A percentile compares a stretch with the other conserved stretches of the same genome.
Conservation (phyloP, 2,888 invertebrate genomes). For the Pogonocherus hispidulus region DNA sequence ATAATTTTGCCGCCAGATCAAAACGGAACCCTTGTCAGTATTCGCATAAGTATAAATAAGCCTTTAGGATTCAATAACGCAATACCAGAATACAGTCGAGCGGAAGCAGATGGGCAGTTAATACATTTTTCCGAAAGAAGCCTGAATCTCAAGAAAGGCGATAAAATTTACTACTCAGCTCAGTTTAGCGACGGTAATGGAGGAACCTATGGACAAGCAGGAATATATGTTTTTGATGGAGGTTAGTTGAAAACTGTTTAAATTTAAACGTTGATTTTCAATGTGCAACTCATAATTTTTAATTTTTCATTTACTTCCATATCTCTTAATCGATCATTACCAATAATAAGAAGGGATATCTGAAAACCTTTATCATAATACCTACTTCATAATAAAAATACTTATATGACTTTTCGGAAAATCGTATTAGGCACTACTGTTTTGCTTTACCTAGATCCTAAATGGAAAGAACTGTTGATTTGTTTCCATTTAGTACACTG, state of each 20-base stretch:
- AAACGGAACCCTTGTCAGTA: not conserved
- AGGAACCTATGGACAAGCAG: not conserved
- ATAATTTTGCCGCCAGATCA: not conserved
- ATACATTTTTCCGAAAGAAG: not conserved
- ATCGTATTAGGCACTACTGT: no score
- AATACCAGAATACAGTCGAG: not conserved
- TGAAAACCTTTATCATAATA: no score
- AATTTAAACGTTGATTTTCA: not conserved
- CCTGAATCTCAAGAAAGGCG: slow-evolving; percentile 10
- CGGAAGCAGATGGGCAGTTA: not conserved
- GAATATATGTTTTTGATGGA: slow-evolving; percentile 14
- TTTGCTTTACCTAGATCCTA: no score
- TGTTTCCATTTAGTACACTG: no score
- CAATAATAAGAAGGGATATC: no score
- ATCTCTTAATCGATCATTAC: no score
- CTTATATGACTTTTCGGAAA: no score
- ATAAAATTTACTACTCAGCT: slow-evolving; percentile 1
- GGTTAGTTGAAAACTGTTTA: slow-evolving; percentile 4
- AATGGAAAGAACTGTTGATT: no score
- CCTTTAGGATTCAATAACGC: not conserved
- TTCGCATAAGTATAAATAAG: not conserved
- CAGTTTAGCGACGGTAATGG: not conserved
- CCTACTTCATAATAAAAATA: no score
- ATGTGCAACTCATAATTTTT: no score
- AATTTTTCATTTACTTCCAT: no score